phyloP scores from a whole-genome alignment of 1,140 invertebrate species.

The Cardiocondyla obscurior region DNA sequence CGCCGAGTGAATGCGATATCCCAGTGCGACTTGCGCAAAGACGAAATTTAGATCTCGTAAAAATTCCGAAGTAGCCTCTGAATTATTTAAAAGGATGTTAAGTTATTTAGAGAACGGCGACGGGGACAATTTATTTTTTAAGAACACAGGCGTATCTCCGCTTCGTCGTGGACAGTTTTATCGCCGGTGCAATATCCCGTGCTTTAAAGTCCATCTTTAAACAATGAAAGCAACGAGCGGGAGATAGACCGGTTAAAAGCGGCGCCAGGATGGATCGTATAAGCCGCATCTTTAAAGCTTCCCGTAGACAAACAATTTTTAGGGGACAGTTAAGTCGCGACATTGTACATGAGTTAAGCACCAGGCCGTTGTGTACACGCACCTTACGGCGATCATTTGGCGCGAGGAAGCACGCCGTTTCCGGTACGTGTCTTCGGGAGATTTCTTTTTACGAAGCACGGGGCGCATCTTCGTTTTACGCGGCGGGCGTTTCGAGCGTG shows the following conservation, averaged over 20 bases:
- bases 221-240: slow-evolving; percentile 18
- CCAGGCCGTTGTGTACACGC: background rate
- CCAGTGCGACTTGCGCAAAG: background rate
- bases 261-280: slow-evolving; percentile 62
- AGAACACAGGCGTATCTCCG: background rate
- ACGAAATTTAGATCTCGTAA: background rate
- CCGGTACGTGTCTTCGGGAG: slow-evolving; percentile 47
- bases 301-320: slow-evolving; percentile 80
- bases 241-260: slow-evolving; percentile 42
- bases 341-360: slow-evolving; percentile 57
- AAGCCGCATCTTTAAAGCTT: slow-evolving; percentile 63
- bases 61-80: background rate
- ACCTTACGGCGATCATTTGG: slow-evolving; percentile 57
- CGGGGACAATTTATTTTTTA: background rate
- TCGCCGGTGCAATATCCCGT: slow-evolving; percentile 18
- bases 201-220: slow-evolving; percentile 66
- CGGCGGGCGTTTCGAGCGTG: slow-evolving; percentile 67
- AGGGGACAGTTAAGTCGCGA: slow-evolving; percentile 72
- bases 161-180: slow-evolving; percentile 12
- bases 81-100: background rate
- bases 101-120: background rate
- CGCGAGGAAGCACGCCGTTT: slow-evolving; percentile 60
- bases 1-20: background rate
- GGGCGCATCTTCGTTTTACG: slow-evolving; percentile 68
- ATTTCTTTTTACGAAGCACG: slow-evolving; percentile 70